These are phyloP conservation scores for Drosophila bipectinata DNA, from an alignment of 1,140 invertebrate species.

Conservation along the genomic window DNA sequence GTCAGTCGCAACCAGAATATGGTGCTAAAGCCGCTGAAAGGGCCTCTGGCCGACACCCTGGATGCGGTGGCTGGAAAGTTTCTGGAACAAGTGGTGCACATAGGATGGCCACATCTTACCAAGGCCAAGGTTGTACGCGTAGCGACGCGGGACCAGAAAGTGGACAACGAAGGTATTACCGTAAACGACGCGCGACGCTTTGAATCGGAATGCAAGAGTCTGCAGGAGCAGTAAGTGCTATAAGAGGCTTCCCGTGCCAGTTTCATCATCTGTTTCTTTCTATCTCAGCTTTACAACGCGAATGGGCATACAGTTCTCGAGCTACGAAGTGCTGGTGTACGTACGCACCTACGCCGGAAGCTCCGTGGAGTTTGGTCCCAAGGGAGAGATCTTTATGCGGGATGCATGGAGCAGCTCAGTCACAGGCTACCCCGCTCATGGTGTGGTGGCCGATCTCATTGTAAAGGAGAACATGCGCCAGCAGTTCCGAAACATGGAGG, in stretches of 20 bases:
- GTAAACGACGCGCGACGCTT: constrained; percentile 58
- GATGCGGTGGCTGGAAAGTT: constrained; percentile 86
- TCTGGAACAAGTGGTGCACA: constrained; percentile 90
- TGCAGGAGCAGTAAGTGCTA: constrained; percentile 75
- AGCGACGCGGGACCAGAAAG: constrained; percentile 36
- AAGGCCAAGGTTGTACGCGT: constrained; percentile 86
- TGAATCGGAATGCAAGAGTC: constrained; percentile 54
- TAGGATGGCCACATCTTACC: constrained; percentile 94
- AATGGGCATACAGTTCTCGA: constrained; percentile 90
- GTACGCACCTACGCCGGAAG: constrained; percentile 89
- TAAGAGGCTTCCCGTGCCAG: no score
- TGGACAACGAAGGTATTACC: constrained; percentile 39
- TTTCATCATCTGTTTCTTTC: constrained; percentile 3
- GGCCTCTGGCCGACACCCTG: constrained; percentile 74
- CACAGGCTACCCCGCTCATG: constrained; percentile 86
- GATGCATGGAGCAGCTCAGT: constrained; percentile 54
- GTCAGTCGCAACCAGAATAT: constrained; percentile 92
- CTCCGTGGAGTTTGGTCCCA: constrained; percentile 85
- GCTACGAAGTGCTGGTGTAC: constrained; percentile 89
- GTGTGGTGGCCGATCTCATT: constrained; percentile 55
- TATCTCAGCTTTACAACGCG: constrained; percentile 86
- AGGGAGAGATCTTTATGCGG: constrained; percentile 80
- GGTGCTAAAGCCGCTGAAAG: constrained; percentile 87
- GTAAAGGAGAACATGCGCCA: constrained; percentile 40
- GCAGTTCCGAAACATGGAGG: constrained; percentile 85